A percentile compares a stretch with the other conserved stretches of the same genome.
Conservation (phyloP, 2,113 vertebrate genomes). For the Pelvicachromis taeniatus region DNA sequence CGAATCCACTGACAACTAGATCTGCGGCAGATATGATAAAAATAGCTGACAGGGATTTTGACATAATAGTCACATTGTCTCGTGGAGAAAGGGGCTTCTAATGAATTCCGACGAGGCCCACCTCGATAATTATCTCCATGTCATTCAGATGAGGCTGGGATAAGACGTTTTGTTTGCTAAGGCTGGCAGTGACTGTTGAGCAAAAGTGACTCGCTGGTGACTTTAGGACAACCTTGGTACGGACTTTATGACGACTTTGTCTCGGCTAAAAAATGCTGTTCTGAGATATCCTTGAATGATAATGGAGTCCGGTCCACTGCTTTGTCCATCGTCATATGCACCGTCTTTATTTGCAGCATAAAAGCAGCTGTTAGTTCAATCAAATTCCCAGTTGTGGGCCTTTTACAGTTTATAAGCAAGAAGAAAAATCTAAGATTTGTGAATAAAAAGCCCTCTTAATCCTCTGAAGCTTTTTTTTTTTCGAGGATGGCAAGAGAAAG, state of each 20-base stretch:
- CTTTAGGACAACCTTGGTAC: constrained; percentile 59
- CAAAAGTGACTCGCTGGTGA: constrained; percentile 15
- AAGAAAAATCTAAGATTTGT: constrained; percentile 3
- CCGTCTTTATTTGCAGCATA: constrained; percentile 32
- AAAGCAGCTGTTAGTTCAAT: constrained; percentile 44
- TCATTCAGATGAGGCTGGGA: constrained; percentile 59
- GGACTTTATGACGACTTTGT: constrained; percentile 56
- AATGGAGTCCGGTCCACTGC: constrained; percentile 4
- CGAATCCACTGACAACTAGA: constrained; percentile 62
- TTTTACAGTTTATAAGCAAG: constrained; percentile 6
- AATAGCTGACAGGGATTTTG: constrained; percentile 73
- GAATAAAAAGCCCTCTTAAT: constrained; percentile 16
- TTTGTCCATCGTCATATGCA: not conserved
- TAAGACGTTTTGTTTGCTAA: constrained; percentile 62
- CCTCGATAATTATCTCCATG: constrained; percentile 61
- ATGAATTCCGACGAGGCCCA: constrained; percentile 61
- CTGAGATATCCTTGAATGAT: constrained; percentile 53
- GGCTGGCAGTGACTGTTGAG: constrained; percentile 26
- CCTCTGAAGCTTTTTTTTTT: not conserved
- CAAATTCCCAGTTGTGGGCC: constrained; percentile 27
- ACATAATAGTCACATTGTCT: constrained; percentile 70
- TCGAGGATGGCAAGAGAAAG: not conserved
- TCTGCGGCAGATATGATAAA: constrained; percentile 61
- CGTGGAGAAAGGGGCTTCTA: constrained; percentile 49
- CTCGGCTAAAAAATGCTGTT: constrained; percentile 32